Evolutionary conservation across 2,113 vertebrate genomes (phyloP).

Genomic region (Clarias macrocephalus): DNA sequence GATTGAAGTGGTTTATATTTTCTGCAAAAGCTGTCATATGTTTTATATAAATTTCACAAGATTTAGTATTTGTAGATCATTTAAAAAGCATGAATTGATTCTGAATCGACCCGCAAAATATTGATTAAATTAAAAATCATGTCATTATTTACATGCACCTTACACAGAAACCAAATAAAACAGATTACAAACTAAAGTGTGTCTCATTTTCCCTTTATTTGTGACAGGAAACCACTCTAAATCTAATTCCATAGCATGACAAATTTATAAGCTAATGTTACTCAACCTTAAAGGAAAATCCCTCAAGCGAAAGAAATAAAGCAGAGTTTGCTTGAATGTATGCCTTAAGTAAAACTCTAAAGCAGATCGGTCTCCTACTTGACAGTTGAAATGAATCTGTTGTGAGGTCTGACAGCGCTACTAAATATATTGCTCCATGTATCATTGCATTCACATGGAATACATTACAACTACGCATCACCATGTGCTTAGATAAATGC

Average conservation of each 20-base stretch:
- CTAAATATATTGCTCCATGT: slow-evolving; percentile 45
- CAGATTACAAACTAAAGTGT: background rate
- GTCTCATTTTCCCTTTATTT: background rate
- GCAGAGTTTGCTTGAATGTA: slow-evolving; percentile 1
- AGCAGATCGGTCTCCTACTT: background rate
- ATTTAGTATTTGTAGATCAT: too few species aligned
- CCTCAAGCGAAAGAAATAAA: slow-evolving; percentile 35
- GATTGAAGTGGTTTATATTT: too few species aligned
- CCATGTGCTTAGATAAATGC: background rate
- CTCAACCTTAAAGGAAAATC: slow-evolving; percentile 11
- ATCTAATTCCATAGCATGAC: slow-evolving; percentile 20
- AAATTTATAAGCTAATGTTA: slow-evolving; percentile 28
- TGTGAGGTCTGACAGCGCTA: slow-evolving; percentile 33
- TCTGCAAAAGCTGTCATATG: too few species aligned
- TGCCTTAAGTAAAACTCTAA: slow-evolving; percentile 20
- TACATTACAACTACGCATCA: slow-evolving; percentile 22
- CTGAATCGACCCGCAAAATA: too few species aligned
- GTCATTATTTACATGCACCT: background rate
- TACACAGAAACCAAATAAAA: background rate
- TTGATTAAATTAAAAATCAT: too few species aligned
- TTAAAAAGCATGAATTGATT: too few species aligned
- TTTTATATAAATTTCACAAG: too few species aligned
- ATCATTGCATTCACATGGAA: slow-evolving; percentile 43
- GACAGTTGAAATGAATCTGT: slow-evolving; percentile 46
- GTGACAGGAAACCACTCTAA: background rate